Evolutionary conservation across 2,888 invertebrate genomes (phyloP).

Genomic region (Andrena chrysosceles): DNA sequence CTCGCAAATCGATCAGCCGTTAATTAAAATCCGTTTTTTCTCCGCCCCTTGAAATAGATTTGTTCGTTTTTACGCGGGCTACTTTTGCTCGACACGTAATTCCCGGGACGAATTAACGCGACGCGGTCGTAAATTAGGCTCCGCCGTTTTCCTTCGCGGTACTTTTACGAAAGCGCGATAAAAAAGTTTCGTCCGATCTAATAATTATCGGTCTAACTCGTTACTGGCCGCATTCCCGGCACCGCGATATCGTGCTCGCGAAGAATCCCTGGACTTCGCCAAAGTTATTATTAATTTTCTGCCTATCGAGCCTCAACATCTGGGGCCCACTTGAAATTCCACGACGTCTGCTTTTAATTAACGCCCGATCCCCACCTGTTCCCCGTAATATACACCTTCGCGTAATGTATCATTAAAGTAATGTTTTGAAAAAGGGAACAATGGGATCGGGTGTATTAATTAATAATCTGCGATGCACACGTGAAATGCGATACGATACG

Average conservation of each 20-base stretch:
- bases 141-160: background rate
- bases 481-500: constrained; percentile 4
- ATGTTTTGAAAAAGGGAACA: constrained; percentile 5
- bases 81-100: constrained; percentile 5
- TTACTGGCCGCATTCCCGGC: constrained; percentile 44
- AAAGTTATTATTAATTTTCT: constrained; percentile 75
- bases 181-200: constrained; percentile 57
- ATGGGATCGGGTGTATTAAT: constrained; percentile 30
- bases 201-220: constrained; percentile 67
- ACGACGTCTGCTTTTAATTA: constrained; percentile 70
- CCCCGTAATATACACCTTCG: constrained; percentile 45
- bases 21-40: constrained; percentile 9
- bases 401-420: constrained; percentile 30
- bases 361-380: constrained; percentile 49
- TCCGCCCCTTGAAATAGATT: background rate
- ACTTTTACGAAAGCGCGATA: constrained; percentile 14
- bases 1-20: background rate
- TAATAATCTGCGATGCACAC: background rate
- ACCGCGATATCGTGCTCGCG: constrained; percentile 50
- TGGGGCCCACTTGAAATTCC: constrained; percentile 68
- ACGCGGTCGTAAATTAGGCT: constrained; percentile 14
- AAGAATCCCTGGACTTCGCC: constrained; percentile 65
- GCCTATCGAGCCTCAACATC: constrained; percentile 66
- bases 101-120: constrained; percentile 10
- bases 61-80: background rate